A percentile compares a stretch with the other conserved stretches of the same genome.
Evolutionary conservation across 2,888 invertebrate genomes (phyloP).

Genomic region (Pterostichus madidus): DNA sequence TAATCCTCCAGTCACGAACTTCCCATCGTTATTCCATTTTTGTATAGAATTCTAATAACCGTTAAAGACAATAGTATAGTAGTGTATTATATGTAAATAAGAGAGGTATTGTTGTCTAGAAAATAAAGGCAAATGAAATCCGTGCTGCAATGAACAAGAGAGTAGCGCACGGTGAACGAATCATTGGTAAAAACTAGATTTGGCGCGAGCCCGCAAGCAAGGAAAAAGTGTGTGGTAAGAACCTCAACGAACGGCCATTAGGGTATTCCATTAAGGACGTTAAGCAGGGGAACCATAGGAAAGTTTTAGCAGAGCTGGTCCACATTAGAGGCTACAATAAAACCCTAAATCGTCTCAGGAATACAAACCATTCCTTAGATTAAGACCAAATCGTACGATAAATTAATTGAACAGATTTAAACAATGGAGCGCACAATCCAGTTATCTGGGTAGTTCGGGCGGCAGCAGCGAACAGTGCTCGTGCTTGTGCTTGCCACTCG

Average conservation of each 20-base stretch:
- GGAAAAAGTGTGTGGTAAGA: conserved; percentile 52
- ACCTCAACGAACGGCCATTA: conserved; percentile 56
- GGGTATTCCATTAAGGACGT: conserved; percentile 60
- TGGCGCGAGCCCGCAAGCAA: conserved; percentile 1
- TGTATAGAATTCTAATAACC: conserved; percentile 22
- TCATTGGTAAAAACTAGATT: conserved; percentile 30
- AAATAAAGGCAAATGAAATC: conserved; percentile 39
- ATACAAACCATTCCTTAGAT: conserved; percentile 67
- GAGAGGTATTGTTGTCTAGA: conserved; percentile 9
- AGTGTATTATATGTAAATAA: conserved; percentile 50
- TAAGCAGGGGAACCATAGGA: conserved; percentile 53
- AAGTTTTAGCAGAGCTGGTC: conserved; percentile 58
- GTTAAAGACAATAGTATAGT: background rate
- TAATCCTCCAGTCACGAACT: too few species aligned
- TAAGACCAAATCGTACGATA: conserved; percentile 67
- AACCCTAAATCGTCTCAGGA: conserved; percentile 66
- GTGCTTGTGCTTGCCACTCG: conserved; percentile 49
- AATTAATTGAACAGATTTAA: conserved; percentile 67
- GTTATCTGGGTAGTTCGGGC: conserved; percentile 60
- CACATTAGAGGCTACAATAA: conserved; percentile 64
- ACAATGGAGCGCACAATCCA: conserved; percentile 65
- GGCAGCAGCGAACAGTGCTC: background rate
- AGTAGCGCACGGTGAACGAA: background rate
- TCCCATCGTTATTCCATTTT: too few species aligned
- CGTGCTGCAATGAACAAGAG: conserved; percentile 14